Evolutionary conservation across 2,113 vertebrate species (phyloP), one percentile per base, ranked within the genome.

Genomic region (Nematolebias whitei): DNA sequence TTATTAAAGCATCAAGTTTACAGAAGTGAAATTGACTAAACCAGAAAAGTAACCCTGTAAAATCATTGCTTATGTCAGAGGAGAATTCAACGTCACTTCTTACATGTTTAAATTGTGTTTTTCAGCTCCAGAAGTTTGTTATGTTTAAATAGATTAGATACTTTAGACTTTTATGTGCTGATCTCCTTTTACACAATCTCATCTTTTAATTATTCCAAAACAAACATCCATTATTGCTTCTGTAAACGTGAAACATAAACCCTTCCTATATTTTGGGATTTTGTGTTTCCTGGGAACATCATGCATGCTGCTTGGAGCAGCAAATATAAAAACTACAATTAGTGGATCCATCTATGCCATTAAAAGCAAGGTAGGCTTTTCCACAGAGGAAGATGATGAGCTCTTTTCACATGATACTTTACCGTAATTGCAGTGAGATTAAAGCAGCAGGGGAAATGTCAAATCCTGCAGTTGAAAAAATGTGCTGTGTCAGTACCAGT

Each of bases 291-390:
- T 84, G 86, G 86, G 83, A 88, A 82, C 18, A 18, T 59, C 51
- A 38, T 58, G 48, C 44, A 26, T 20, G 11, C 39, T n/a, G 52
- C 49, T 69, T 50, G 64, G 47, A 50, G 48, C 32, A 40, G 74
- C 51, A 78, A 78, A 85, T 41, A 56, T 18, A 6, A 71, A 88
- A 84, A 80, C 76, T 2, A 53, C 84, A 63, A 85, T 88, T 85
- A 84, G 58, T 59, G 41, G 60, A 75, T 73, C 64, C 44, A 68
- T 38, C n/a, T 5, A 52, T 15, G 38, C 32, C 29, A 47, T 74
- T 49, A 57, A 61, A 68, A 19, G 76, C 57, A 62, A 76, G 80
- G 61, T 23, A 73, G 53, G 50, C 62, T 61, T 74, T 82, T 53
- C 24, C 43, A 40, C 57, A 60, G 57, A 74, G 78, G 75, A 77